Evolutionary conservation across 2,113 vertebrate species (phyloP), one percentile per base, ranked within the genome.

Genomic region (Laterallus jamaicensis): DNA sequence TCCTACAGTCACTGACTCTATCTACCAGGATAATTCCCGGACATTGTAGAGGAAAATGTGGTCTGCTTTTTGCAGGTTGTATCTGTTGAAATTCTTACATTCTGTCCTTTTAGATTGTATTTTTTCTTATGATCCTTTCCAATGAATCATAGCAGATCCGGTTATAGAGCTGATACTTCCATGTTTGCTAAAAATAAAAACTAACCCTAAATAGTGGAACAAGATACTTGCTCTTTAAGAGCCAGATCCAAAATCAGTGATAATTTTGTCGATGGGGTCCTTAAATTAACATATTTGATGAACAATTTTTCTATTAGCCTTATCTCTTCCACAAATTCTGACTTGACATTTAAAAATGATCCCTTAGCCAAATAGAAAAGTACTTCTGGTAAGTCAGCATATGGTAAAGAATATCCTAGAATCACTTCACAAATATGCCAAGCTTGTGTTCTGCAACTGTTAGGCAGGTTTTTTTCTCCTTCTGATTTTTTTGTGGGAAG

Each of bases 321-420:
- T 68, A 62, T 88, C 59, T 86, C 32, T 96, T 94, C 35, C 66
- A 89, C 86, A 92, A 80, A 74, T 96, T 96, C 59, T 87, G 89
- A 90, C 77, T 69, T 97, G 96, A 96, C 95, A 96, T 97, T 96
- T 96, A 94, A 96, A 95, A 97, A 93, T 87, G 88, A 96, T 94
- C 95, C 68, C 63, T 89, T 91, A 96, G 92, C 93, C 77, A 96
- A 96, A 96, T 77, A 96, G 90, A 95, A 93, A 84, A 90, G 82
- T 81, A 90, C 92, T 94, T 93, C 58, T 95, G 90, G 94, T 95
- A 96, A 97, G 92, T 83, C 93, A 95, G 92, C 92, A 95, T 96
- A 88, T 96, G 95, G 94, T 96, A 97, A 95, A 92, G 91, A 95
- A 93, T 96, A 88, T 94, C 92, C 82, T 95, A 96, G 92, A 96